Evolutionary conservation across 2,888 invertebrate genomes (phyloP), one percentile per base, ranked within the genome.

Genomic region (Imbricaverruca yamaguchii): DNA sequence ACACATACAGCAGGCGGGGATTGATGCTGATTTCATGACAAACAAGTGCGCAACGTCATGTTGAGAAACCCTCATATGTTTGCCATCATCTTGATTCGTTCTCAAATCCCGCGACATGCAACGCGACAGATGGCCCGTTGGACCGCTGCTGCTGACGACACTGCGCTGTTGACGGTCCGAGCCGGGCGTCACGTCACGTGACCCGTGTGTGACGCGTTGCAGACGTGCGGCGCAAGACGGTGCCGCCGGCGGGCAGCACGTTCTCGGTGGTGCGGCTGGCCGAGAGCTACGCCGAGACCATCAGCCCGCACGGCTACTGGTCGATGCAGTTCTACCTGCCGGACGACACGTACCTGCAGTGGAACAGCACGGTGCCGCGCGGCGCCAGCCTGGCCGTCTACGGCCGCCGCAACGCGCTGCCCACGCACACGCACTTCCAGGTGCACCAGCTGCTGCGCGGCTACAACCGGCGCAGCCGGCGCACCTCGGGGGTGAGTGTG

Each of bases 291-390:
- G 93, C 93, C 86, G 93, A 94, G 89, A 93, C 94, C 89, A 94
- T 98, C 87, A 93, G 93, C 86, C 93, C 97, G 84, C 96, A 96
- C 89, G 94, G 96, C 87, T 97, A 97, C 88, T 97, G 97, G 97
- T 96, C 96, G 88, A 94, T 96, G 92, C 96, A 96, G 89, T 97
- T 98, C 89, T 95, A 94, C 89, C 96, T 97, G 88, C 94, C 94
- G 83, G 94, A 96, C 88, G 93, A 96, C 81, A 93, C 95, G 80
- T 96, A 96, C 88, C 94, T 98, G 81, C 94, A 94, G 87, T 97
- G 97, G 87, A 96, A 97, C 88, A 95, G 97, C 88, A 93, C 93
- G 88, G 95, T 96, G 86, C 94, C 95, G 2, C 90, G 95, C 84
- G 95, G 95, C 81, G 94, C 95, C 77, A 95, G 95, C 85, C 81